These are phyloP conservation scores for Smutsia temminckii DNA, from an alignment of 2,797 vertebrate species.

Conservation along the genomic window DNA sequence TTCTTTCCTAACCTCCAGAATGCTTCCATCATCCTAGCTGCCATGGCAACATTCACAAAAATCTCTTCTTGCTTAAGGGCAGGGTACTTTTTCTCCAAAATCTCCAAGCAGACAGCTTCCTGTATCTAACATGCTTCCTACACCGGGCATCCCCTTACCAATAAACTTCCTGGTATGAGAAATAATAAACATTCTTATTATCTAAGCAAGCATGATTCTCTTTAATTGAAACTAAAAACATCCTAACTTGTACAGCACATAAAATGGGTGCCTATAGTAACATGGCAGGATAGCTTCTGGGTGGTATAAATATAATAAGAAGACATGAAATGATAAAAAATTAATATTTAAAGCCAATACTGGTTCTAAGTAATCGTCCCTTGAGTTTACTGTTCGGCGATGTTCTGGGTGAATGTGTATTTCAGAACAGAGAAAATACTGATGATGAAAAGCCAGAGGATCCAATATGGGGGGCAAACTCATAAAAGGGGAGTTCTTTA, in stretches of 20 bases:
- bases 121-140: background rate
- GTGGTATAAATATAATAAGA: background rate
- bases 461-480: background rate
- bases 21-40: background rate
- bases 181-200: background rate
- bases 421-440: background rate
- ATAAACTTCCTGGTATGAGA: background rate
- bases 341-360: background rate
- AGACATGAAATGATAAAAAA: background rate
- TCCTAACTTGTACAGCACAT: background rate
- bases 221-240: background rate
- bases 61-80: background rate
- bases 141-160: background rate
- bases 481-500: background rate
- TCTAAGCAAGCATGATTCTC: background rate
- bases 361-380: background rate
- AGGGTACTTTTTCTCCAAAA: background rate
- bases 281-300: background rate
- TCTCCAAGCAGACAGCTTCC: background rate
- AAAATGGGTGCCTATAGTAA: background rate
- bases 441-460: background rate
- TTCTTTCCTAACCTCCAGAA: background rate
- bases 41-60: background rate
- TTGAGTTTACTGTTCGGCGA: background rate
- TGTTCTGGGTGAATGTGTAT: background rate